Conservation (phyloP, 2,888 invertebrate genomes). For the Microplitis manilae region DNA sequence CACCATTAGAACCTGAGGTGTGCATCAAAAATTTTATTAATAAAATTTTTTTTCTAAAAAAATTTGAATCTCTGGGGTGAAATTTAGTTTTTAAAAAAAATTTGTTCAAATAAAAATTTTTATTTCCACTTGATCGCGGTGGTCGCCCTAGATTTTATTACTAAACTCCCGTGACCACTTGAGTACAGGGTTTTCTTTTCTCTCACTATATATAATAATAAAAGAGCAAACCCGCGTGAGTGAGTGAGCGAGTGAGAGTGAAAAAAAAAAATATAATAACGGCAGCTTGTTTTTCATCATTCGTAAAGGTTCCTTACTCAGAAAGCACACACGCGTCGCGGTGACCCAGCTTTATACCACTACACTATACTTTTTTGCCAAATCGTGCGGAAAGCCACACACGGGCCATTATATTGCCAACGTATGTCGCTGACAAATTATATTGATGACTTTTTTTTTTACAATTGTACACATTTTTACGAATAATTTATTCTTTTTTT, state of each 20-base stretch:
- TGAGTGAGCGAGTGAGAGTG: background rate
- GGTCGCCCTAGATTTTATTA: conserved; percentile 47
- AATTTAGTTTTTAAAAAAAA: too few relatives aligned
- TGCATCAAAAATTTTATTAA: too few relatives aligned
- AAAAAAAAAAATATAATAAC: conserved; percentile 38
- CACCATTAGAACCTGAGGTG: too few relatives aligned
- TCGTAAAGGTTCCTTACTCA: conserved; percentile 29
- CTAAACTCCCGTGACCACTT: conserved; percentile 47
- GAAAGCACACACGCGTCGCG: conserved; percentile 58
- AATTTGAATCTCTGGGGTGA: too few relatives aligned
- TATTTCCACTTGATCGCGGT: conserved; percentile 64
- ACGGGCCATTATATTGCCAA: conserved; percentile 55
- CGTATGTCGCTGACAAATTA: conserved; percentile 70
- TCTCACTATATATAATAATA: conserved; percentile 38
- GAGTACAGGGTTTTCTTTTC: conserved; percentile 31
- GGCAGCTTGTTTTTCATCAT: conserved; percentile 60
- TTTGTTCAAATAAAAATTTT: background rate
- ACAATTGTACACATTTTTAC: background rate
- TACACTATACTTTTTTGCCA: conserved; percentile 64
- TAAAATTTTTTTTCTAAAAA: too few relatives aligned
- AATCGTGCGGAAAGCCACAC: conserved; percentile 69
- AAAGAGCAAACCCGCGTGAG: conserved; percentile 35
- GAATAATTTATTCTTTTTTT: background rate
- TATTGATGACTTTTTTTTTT: conserved; percentile 62
- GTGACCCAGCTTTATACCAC: conserved; percentile 28